Evolutionary conservation across 2,797 vertebrate genomes (phyloP).

Genomic region (Poecilia wingei): DNA sequence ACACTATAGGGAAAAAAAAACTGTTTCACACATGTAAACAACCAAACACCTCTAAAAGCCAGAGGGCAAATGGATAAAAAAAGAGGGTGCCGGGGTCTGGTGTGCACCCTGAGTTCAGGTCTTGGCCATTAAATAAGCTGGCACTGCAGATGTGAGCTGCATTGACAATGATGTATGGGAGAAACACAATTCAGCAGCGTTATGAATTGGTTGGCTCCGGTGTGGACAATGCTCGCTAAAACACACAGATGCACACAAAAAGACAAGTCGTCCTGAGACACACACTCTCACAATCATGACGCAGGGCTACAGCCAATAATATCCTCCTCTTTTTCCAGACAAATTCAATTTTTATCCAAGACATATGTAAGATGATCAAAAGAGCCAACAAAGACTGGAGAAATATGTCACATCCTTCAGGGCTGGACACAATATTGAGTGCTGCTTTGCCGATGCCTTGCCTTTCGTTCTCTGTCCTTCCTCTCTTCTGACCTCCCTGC

Average conservation of each 20-base stretch:
- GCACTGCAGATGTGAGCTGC: conserved; percentile 75
- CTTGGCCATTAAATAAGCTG: conserved; percentile 80
- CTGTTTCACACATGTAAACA: conserved; percentile 31
- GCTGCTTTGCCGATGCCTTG: conserved; percentile 50
- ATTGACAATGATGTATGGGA: conserved; percentile 81
- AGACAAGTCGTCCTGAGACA: conserved; percentile 19
- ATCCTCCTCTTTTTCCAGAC: conserved; percentile 68
- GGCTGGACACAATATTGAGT: conserved; percentile 71
- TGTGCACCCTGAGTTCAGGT: conserved; percentile 68
- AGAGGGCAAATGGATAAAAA: conserved; percentile 65
- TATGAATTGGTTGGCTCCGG: conserved; percentile 67
- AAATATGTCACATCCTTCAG: conserved; percentile 76
- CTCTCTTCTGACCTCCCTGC: conserved; percentile 68
- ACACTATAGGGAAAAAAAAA: conserved; percentile 1
- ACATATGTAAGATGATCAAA: conserved; percentile 73
- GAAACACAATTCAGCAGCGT: conserved; percentile 69
- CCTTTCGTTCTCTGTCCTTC: conserved; percentile 28
- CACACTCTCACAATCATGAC: conserved; percentile 51
- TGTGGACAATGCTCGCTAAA: conserved; percentile 51
- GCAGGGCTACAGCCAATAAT: conserved; percentile 58
- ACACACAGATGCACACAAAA: conserved; percentile 26
- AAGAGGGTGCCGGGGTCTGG: conserved; percentile 57
- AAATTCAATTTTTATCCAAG: conserved; percentile 71
- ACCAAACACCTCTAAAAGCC: conserved; percentile 57
- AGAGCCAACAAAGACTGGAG: conserved; percentile 64